Conservation (phyloP, 2,888 invertebrate species). For the Lepidochitona cinerea region DNA sequence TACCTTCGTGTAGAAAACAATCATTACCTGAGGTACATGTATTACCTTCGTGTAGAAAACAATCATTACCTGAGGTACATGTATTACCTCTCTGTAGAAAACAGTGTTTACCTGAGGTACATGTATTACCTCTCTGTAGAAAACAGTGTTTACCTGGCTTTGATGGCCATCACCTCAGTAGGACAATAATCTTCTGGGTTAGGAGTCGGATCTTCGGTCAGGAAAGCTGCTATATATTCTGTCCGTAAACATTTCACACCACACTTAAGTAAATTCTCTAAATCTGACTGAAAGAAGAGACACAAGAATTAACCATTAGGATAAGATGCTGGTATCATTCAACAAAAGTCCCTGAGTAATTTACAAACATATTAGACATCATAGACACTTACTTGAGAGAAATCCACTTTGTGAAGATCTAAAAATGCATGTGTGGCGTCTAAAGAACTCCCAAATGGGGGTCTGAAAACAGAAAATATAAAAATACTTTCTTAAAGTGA, state of each 20-base stretch:
- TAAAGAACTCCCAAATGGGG: conserved; percentile 75
- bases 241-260: conserved; percentile 78
- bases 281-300: conserved; percentile 70
- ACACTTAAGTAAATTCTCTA: conserved; percentile 74
- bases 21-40: not conserved
- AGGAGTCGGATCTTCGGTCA: conserved; percentile 69
- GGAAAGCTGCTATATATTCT: conserved; percentile 77
- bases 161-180: conserved; percentile 44
- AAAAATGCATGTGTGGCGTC: conserved; percentile 82
- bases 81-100: not conserved
- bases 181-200: conserved; percentile 45
- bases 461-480: too few relatives aligned
- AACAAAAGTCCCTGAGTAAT: too few relatives aligned
- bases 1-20: too few relatives aligned
- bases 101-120: not conserved
- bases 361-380: too few relatives aligned
- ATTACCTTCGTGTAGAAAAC: not conserved
- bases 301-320: too few relatives aligned
- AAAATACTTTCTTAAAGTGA: too few relatives aligned
- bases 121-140: not conserved
- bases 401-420: conserved; percentile 73
- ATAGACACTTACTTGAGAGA: conserved; percentile 49
- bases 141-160: conserved; percentile 45
- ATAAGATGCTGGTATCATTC: too few relatives aligned
- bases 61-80: not conserved